phyloP scores from a whole-genome alignment of 2,113 vertebrate genomes.

The Hippocampus zosterae region DNA sequence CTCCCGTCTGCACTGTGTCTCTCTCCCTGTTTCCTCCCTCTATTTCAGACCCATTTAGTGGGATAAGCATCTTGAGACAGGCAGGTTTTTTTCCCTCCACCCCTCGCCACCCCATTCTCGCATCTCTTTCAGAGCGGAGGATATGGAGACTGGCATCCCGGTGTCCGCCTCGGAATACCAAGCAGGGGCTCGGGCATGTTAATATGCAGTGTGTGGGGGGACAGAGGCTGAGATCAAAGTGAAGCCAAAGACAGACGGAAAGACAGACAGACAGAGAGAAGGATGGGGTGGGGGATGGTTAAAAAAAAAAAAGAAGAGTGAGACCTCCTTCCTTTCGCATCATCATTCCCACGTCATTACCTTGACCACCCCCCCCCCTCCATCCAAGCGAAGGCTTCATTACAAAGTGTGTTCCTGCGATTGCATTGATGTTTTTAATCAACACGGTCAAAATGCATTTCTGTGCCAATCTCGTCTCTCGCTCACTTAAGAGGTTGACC shows the following conservation, averaged over 20 bases:
- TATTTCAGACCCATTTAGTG: slow-evolving; percentile 72
- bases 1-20: slow-evolving; percentile 50
- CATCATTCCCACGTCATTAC: slow-evolving; percentile 59
- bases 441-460: background rate
- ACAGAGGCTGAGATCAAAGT: slow-evolving; percentile 70
- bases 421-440: slow-evolving; percentile 27
- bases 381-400: slow-evolving; percentile 51
- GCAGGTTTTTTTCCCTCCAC: slow-evolving; percentile 48
- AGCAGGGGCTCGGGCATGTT: slow-evolving; percentile 68
- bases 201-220: slow-evolving; percentile 67
- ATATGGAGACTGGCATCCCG: slow-evolving; percentile 70
- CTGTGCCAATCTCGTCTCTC: slow-evolving; percentile 27
- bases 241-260: slow-evolving; percentile 66
- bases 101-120: slow-evolving; percentile 8
- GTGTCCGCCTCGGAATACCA: slow-evolving; percentile 68
- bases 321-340: slow-evolving; percentile 59
- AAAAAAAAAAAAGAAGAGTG: slow-evolving; percentile 29
- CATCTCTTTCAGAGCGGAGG: slow-evolving; percentile 68
- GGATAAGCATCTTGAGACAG: slow-evolving; percentile 73
- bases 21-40: slow-evolving; percentile 48
- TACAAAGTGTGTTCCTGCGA: slow-evolving; percentile 29
- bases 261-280: slow-evolving; percentile 55
- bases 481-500: slow-evolving; percentile 65
- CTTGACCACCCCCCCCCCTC: slow-evolving; percentile 35
- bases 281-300: slow-evolving; percentile 16